A percentile compares a stretch with the other conserved stretches of the same genome.
These are phyloP conservation scores for Ophonus ardosiacus DNA, from an alignment of 2,888 invertebrate species.

Conservation along the genomic window DNA sequence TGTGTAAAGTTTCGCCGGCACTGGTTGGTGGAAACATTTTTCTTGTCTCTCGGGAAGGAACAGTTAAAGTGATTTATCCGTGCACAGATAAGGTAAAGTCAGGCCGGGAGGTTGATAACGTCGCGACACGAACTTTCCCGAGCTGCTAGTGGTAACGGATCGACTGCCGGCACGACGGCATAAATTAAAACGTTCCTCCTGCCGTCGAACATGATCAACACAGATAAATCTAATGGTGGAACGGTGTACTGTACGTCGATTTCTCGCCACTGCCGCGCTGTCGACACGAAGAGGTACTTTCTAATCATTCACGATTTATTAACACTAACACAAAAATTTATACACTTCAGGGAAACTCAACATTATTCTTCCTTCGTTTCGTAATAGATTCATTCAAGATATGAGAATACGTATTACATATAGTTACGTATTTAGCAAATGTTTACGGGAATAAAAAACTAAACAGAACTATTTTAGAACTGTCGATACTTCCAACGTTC, in stretches of 20 bases:
- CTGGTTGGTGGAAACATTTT: slow-evolving; percentile 70
- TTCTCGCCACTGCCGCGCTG: slow-evolving; percentile 68
- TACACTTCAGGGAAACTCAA: neutral
- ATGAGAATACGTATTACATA: neutral
- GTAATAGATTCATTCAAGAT: neutral
- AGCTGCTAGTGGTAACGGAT: slow-evolving; percentile 55
- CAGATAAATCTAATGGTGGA: slow-evolving; percentile 76
- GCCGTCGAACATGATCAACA: slow-evolving; percentile 75
- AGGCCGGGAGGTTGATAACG: slow-evolving; percentile 57
- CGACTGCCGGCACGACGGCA: slow-evolving; percentile 42
- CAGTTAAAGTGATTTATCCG: slow-evolving; percentile 75
- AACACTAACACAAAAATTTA: neutral
- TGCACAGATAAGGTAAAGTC: slow-evolving; percentile 65
- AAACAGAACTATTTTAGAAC: too few species aligned
- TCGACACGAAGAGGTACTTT: slow-evolving; percentile 1
- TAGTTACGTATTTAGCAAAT: too few species aligned
- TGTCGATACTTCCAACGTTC: too few species aligned
- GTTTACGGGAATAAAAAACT: too few species aligned
- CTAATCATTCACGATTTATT: neutral
- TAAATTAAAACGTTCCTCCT: slow-evolving; percentile 59
- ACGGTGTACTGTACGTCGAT: slow-evolving; percentile 73
- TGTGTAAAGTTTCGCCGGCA: slow-evolving; percentile 19
- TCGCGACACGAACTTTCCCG: slow-evolving; percentile 60
- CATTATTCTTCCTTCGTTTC: neutral
- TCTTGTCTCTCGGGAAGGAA: slow-evolving; percentile 68